These are phyloP conservation scores for Drosophila santomea DNA, from an alignment of 1,140 invertebrate genomes.

Conservation along the genomic window DNA sequence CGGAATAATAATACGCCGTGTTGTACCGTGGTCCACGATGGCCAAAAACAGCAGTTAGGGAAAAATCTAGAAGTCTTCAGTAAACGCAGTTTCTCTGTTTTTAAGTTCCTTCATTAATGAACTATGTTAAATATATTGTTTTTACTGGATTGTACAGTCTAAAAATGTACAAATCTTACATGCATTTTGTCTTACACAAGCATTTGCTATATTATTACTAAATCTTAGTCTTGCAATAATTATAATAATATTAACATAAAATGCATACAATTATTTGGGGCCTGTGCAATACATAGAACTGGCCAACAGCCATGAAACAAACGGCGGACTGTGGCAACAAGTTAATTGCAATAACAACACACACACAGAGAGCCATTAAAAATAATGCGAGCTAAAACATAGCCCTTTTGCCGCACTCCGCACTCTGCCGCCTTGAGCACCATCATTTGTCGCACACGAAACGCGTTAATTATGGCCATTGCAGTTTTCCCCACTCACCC, in stretches of 20 bases:
- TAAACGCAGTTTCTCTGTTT: too few species aligned
- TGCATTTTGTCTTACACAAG: too few species aligned
- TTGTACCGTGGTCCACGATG: constrained; percentile 32
- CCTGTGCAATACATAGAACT: constrained; percentile 6
- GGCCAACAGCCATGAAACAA: constrained; percentile 37
- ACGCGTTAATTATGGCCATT: constrained; percentile 79
- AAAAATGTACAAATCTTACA: too few species aligned
- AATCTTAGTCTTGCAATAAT: too few species aligned
- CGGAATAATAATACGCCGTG: constrained; percentile 53
- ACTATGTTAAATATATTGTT: too few species aligned
- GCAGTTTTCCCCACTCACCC: constrained; percentile 49
- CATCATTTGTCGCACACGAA: constrained; percentile 77
- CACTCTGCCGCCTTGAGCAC: constrained; percentile 38
- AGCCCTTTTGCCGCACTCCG: constrained; percentile 2
- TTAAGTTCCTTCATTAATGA: too few species aligned
- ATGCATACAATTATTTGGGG: too few species aligned
- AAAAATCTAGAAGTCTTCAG: background rate
- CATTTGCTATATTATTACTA: too few species aligned
- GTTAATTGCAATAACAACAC: constrained; percentile 67
- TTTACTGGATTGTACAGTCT: too few species aligned
- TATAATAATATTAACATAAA: too few species aligned
- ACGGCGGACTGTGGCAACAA: constrained; percentile 55
- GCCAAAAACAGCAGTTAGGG: background rate
- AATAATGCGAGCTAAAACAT: constrained; percentile 58
- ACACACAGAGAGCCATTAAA: constrained; percentile 69